phyloP scores from a whole-genome alignment of 2,888 invertebrate genomes.

The Pandemis corylana region DNA sequence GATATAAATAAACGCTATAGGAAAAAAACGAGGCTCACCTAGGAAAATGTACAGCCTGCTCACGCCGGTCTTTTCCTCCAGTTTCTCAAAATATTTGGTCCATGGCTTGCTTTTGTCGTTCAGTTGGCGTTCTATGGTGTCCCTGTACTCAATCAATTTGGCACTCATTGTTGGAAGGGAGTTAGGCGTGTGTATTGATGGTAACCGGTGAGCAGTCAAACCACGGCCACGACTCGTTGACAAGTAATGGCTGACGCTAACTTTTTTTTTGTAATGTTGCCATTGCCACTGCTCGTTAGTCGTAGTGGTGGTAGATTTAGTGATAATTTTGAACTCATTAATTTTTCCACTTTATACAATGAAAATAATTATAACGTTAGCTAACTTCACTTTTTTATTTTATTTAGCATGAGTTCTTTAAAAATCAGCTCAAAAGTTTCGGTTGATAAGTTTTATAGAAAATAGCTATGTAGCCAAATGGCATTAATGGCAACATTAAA shows the following conservation, averaged over 20 bases:
- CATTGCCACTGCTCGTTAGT: neutral
- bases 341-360: neutral
- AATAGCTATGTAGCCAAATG: too few species aligned
- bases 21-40: slow-evolving; percentile 85
- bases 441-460: too few species aligned
- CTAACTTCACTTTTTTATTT: neutral
- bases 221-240: slow-evolving; percentile 71
- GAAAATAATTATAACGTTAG: neutral
- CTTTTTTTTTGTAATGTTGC: slow-evolving; percentile 39
- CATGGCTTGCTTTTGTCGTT: slow-evolving; percentile 89
- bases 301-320: neutral
- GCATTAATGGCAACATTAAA: too few species aligned
- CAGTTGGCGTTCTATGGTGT: slow-evolving; percentile 85
- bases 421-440: too few species aligned
- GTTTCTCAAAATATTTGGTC: slow-evolving; percentile 86
- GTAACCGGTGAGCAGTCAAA: slow-evolving; percentile 53
- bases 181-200: slow-evolving; percentile 44
- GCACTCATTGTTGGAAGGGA: slow-evolving; percentile 66
- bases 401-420: too few species aligned
- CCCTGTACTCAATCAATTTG: slow-evolving; percentile 82
- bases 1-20: slow-evolving; percentile 81
- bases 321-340: neutral
- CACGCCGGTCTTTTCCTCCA: slow-evolving; percentile 90
- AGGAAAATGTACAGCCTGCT: slow-evolving; percentile 90
- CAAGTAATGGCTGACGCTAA: slow-evolving; percentile 54